A percentile compares a stretch with the other conserved stretches of the same genome.
These are phyloP conservation scores for Augochlora pura DNA, from an alignment of 1,140 invertebrate genomes.

Conservation along the genomic window DNA sequence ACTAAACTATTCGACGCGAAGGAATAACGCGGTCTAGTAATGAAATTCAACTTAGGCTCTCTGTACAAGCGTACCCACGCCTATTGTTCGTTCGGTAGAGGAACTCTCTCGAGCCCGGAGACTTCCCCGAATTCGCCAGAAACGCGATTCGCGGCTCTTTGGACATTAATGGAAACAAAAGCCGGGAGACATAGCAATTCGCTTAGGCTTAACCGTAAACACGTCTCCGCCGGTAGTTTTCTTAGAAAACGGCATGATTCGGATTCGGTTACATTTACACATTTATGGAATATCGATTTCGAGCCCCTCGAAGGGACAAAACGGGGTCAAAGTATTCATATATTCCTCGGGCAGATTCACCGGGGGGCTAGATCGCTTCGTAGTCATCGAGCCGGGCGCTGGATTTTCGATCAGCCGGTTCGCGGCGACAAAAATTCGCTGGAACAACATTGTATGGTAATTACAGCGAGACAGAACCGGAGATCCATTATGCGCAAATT, in stretches of 20 bases:
- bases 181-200: background rate
- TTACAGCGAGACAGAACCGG: background rate
- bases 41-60: too few relatives aligned
- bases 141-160: background rate
- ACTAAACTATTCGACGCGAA: too few relatives aligned
- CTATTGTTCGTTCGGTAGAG: too few relatives aligned
- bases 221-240: conserved; percentile 26
- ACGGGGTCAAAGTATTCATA: conserved; percentile 49
- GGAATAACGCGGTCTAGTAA: too few relatives aligned
- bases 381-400: conserved; percentile 20
- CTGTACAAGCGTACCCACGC: too few relatives aligned
- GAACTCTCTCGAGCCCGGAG: too few relatives aligned
- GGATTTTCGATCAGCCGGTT: conserved; percentile 4
- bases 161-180: conserved; percentile 15
- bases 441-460: background rate
- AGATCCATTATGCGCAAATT: background rate
- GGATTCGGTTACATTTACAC: conserved; percentile 74
- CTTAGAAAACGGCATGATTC: conserved; percentile 54
- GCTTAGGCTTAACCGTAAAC: conserved; percentile 39
- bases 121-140: too few relatives aligned
- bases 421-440: background rate
- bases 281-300: conserved; percentile 78
- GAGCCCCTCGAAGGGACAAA: background rate
- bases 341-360: conserved; percentile 48
- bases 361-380: conserved; percentile 25